Conservation (phyloP, 2,113 vertebrate species). For the Podilymbus podiceps region DNA sequence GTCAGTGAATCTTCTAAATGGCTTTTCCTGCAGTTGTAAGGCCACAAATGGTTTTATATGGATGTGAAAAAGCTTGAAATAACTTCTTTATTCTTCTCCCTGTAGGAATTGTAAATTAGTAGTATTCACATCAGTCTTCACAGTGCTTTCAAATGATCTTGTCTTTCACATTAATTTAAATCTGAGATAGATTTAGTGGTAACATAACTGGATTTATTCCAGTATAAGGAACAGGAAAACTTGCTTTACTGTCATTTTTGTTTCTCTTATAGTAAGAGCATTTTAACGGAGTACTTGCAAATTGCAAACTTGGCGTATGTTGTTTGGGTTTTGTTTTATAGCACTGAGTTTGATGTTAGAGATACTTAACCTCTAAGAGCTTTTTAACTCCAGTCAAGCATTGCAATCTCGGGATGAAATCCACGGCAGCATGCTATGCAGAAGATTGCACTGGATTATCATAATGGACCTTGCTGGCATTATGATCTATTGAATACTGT, state of each 20-base stretch:
- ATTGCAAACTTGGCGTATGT: not conserved
- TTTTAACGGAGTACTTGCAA: conserved; percentile 21
- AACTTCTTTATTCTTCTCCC: conserved; percentile 49
- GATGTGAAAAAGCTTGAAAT: conserved; percentile 45
- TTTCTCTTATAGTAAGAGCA: conserved; percentile 6
- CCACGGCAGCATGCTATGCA: not conserved
- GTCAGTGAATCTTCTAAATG: conserved; percentile 55
- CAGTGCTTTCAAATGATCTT: conserved; percentile 17
- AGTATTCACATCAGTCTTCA: not conserved
- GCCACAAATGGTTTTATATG: conserved; percentile 38
- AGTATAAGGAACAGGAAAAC: not conserved
- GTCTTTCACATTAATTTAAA: conserved; percentile 30
- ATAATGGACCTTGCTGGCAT: conserved; percentile 40
- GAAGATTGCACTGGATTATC: conserved; percentile 6
- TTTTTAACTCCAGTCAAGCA: conserved; percentile 26
- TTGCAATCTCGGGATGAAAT: conserved; percentile 3
- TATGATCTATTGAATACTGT: conserved; percentile 3
- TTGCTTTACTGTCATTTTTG: not conserved
- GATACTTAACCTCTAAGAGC: conserved; percentile 21
- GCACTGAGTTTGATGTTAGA: not conserved
- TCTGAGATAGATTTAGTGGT: not conserved
- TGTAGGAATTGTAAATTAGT: conserved; percentile 42
- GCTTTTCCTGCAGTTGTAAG: conserved; percentile 61
- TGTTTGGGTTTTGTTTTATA: not conserved
- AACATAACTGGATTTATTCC: conserved; percentile 18